Evolutionary conservation across 2,113 vertebrate genomes (phyloP), one percentile per base, ranked within the genome.

Genomic region (Ceyx cyanopectus): DNA sequence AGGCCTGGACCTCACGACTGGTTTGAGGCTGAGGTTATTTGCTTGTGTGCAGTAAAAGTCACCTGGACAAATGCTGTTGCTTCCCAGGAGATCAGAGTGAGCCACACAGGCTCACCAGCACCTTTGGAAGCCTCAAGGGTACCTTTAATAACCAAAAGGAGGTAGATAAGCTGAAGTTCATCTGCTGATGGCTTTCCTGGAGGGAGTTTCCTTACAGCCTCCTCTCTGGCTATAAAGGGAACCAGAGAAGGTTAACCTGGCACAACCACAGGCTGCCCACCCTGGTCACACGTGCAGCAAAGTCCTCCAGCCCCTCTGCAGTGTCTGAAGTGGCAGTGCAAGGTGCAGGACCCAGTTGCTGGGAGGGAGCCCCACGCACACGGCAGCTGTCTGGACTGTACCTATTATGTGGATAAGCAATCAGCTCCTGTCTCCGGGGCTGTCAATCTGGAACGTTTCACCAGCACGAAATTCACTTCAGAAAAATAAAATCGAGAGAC

Each of bases 361-460:
- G 83, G 74, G 76, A 74, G 51, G 73, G 80, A 94, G 80, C 14
- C 1, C 9, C 9, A 21, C 0, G 0, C 7, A 2, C 50, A 3
- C 40, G 53, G 79, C 72, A 57, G 92, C 89, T 89, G 91, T 89
- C 79, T 74, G 89, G 81, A 15, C 76, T 66, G 3, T 63, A 87
- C 91, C 91, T 92, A 50, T 95, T 81, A 89, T 7, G 72, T 37
- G 95, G 85, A 92, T 95, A 94, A 96, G 89, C 93, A 92, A 81
- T 95, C 94, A 84, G 81, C 72, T 94, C 76, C 89, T 92, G 96
- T 92, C 86, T 87, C 93, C 43, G 37, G 51, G 81, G 60, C 93
- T 86, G 96, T 93, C 89, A 95, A 92, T 96, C 94, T 95, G 91
- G 92, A 96, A 94, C 79, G 92, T 96, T 96, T 95, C 94, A 92